Evolutionary conservation across 2,888 invertebrate genomes (phyloP), one percentile per base, ranked within the genome.

Genomic region (Drosophila lacicola): DNA sequence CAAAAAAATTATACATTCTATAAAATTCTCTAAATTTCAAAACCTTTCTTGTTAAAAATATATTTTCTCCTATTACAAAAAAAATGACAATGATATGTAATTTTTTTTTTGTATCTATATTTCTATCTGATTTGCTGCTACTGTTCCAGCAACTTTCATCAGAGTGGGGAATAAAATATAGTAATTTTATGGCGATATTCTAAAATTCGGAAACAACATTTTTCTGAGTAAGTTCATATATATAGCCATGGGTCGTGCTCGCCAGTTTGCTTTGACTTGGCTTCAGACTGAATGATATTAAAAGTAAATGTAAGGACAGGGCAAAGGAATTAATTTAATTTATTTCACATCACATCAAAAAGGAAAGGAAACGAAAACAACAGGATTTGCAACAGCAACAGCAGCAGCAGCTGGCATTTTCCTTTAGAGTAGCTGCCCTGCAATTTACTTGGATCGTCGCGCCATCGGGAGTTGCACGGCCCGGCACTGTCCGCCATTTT

Each of bases 321-420:
- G 72, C 80, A 86, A 80, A 87, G 84, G 80, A 73, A 78, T 76
- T 74, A 87, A 87, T 85, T 87, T 74, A 84, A 85, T 85, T 85
- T 85, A 80, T 82, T 85, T 84, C 69, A 61, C 25, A 5, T 25
- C 5, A 50, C 5, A 5, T 5, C 25, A 25, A 25, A 25, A 21
- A 5, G 25, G 19, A 41, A 29, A 42, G 55, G 14, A 21, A 63
- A 29, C 25, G 5, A 25, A 36, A 57, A 50, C 11, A 51, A 6
- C 21, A 25, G 5, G 5, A 5, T 25, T 25, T 25, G 34, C 44
- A 51, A 49, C 47, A 53, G 4, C 17, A 46, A 11, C 53, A 42
- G 14, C 36, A 53, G 25, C 21, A 10, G 37, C 39, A 19, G 49
- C 21, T 42, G 49, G 44, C 62, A 65, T 63, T 67, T 61, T 46